These are phyloP conservation scores for Tragopan temminckii DNA, from an alignment of 2,797 vertebrate genomes.

Conservation along the genomic window DNA sequence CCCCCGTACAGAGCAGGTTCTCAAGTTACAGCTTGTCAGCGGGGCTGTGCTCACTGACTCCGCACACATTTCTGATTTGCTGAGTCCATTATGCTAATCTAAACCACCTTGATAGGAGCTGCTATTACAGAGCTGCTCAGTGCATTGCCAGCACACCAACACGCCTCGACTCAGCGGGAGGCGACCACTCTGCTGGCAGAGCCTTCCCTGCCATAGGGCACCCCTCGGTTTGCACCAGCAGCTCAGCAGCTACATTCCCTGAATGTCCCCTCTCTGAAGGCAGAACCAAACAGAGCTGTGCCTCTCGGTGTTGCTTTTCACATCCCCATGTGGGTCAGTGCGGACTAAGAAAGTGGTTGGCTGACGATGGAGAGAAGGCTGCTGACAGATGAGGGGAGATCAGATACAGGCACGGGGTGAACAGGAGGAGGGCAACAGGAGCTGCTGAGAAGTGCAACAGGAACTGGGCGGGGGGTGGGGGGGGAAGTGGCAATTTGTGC, in stretches of 20 bases:
- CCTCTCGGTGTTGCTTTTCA: not conserved
- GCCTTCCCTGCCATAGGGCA: not conserved
- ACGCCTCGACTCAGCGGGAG: not conserved
- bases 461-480: not conserved
- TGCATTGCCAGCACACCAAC: not conserved
- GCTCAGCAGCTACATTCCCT: not conserved
- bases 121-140: not conserved
- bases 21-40: conserved; percentile 51
- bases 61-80: not conserved
- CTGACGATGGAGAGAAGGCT: not conserved
- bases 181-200: not conserved
- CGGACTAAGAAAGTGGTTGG: not conserved
- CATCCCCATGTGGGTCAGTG: not conserved
- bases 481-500: not conserved
- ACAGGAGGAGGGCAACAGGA: not conserved
- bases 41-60: conserved; percentile 36
- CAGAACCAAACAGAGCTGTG: not conserved
- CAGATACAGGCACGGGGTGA: not conserved
- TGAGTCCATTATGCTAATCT: conserved; percentile 23
- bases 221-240: not conserved
- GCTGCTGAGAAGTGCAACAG: not conserved
- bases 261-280: not conserved
- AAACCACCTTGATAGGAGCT: conserved; percentile 32
- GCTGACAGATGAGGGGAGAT: not conserved
- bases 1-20: not conserved